A percentile compares a stretch with the other conserved stretches of the same genome.
These are phyloP conservation scores for Tachina grossa DNA, from an alignment of 2,888 invertebrate genomes.

Conservation along the genomic window DNA sequence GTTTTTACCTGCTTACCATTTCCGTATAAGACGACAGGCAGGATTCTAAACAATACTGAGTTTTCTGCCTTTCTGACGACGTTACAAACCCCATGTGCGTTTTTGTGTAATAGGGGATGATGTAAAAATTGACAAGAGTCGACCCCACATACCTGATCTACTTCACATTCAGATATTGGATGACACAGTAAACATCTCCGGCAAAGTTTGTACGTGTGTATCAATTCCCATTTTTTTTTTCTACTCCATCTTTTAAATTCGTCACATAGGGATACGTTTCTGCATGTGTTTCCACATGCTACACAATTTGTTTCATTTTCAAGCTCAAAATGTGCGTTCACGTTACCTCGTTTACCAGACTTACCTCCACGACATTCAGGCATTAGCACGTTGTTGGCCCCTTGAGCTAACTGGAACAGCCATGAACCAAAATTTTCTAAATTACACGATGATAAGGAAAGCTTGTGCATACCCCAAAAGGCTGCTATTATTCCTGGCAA, in stretches of 20 bases:
- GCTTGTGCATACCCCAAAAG: constrained; percentile 56
- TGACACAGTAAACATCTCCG: constrained; percentile 48
- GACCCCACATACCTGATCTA: constrained; percentile 30
- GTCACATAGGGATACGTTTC: constrained; percentile 20
- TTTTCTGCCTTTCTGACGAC: neutral
- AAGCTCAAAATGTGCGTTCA: constrained; percentile 49
- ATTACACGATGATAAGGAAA: too few species aligned
- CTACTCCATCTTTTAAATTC: constrained; percentile 29
- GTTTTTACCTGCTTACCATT: constrained; percentile 54
- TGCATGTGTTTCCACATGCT: constrained; percentile 52
- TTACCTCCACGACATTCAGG: constrained; percentile 24
- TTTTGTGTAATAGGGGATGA: constrained; percentile 54
- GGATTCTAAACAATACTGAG: constrained; percentile 55
- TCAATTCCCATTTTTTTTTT: constrained; percentile 34
- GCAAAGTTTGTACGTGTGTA: constrained; percentile 47
- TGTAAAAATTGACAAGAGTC: constrained; percentile 37
- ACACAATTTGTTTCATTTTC: constrained; percentile 14
- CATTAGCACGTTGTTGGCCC: constrained; percentile 51
- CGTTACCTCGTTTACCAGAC: constrained; percentile 31
- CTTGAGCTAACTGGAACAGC: constrained; percentile 63
- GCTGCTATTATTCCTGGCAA: too few species aligned
- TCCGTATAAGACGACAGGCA: constrained; percentile 65
- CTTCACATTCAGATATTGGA: constrained; percentile 15
- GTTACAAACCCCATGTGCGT: neutral
- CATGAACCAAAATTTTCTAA: constrained; percentile 31